These are phyloP conservation scores for Thereva nobilitata DNA, from an alignment of 2,888 invertebrate species.

Conservation along the genomic window DNA sequence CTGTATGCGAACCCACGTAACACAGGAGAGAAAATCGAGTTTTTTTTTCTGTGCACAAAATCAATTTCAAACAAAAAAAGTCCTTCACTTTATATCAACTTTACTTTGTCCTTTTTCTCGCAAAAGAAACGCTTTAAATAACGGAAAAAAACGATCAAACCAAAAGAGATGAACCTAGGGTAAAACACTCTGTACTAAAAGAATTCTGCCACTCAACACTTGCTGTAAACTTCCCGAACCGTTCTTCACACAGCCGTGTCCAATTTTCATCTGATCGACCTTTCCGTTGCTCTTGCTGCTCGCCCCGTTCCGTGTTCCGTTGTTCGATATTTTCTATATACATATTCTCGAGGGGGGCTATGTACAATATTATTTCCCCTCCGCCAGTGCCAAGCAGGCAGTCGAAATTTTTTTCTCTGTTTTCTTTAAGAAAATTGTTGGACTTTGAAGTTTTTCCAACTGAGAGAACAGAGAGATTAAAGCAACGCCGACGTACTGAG, in stretches of 20 bases:
- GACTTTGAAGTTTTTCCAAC: too few relatives aligned
- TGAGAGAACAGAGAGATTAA: too few relatives aligned
- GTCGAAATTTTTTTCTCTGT: not conserved
- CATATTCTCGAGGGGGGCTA: not conserved
- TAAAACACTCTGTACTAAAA: conserved; percentile 19
- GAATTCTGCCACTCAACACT: conserved; percentile 15
- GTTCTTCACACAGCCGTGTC: conserved; percentile 34
- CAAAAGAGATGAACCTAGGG: not conserved
- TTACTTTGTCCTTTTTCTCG: conserved; percentile 8
- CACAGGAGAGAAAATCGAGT: not conserved
- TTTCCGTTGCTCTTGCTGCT: conserved; percentile 14
- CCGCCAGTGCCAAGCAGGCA: not conserved
- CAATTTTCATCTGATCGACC: conserved; percentile 38
- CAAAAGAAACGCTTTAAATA: conserved; percentile 14
- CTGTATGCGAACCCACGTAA: not conserved
- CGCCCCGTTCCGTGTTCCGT: not conserved
- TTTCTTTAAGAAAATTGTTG: not conserved
- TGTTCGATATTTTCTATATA: conserved; percentile 14
- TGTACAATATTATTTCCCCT: conserved; percentile 2
- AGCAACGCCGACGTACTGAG: not conserved
- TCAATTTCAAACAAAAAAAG: too few relatives aligned
- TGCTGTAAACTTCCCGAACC: conserved; percentile 18
- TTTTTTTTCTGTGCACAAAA: too few relatives aligned
- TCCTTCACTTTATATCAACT: not conserved
- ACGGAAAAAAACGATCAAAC: not conserved